phyloP scores from a whole-genome alignment of 2,113 vertebrate genomes.

The Nymphicus hollandicus region DNA sequence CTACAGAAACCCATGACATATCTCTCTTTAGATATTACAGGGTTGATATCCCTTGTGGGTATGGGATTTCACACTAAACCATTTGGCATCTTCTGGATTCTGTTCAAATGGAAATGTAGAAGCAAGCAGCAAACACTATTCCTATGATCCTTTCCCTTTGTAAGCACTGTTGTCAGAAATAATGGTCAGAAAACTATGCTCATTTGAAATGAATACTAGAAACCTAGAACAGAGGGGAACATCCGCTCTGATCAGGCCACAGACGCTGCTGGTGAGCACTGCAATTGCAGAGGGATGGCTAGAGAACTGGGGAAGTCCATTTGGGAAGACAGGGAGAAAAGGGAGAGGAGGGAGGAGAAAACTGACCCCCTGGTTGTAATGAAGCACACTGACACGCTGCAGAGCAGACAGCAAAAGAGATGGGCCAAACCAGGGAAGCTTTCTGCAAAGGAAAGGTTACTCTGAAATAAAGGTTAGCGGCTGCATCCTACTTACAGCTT shows the following conservation, averaged over 20 bases:
- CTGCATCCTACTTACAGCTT: not conserved
- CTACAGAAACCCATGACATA: not conserved
- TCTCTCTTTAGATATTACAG: not conserved
- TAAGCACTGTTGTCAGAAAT: not conserved
- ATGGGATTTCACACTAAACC: not conserved
- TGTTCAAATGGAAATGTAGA: not conserved
- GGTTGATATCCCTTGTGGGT: not conserved
- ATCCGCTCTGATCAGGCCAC: not conserved
- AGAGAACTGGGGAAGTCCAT: not conserved
- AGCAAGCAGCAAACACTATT: not conserved
- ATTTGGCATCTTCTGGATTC: not conserved
- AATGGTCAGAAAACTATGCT: not conserved
- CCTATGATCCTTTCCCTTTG: not conserved
- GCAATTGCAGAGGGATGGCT: not conserved
- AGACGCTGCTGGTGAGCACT: not conserved
- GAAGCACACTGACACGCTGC: rapidly evolving
- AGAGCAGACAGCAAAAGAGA: not conserved
- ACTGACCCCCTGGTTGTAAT: rapidly evolving
- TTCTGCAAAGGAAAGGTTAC: not conserved
- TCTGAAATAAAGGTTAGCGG: not conserved
- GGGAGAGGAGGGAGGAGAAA: not conserved
- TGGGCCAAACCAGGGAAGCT: not conserved
- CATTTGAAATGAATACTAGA: not conserved
- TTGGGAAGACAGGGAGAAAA: not conserved
- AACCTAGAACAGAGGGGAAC: not conserved